phyloP scores from a whole-genome alignment of 1,140 invertebrate genomes.

The Meloidogyne chitwoodi region DNA sequence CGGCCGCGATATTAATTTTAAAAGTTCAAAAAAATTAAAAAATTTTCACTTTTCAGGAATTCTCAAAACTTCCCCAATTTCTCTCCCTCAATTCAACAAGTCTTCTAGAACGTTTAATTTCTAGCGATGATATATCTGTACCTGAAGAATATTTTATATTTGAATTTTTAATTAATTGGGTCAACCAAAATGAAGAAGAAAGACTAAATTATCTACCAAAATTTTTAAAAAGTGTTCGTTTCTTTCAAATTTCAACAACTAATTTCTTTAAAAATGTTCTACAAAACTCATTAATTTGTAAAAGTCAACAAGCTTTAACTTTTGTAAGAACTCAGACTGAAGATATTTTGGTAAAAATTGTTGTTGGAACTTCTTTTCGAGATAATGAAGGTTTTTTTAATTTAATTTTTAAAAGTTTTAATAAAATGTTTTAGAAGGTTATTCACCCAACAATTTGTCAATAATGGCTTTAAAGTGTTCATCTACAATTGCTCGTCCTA shows the following conservation, averaged over 20 bases:
- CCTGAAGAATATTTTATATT: conserved; percentile 17
- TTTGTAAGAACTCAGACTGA: conserved; percentile 11
- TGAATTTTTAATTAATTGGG: conserved; percentile 23
- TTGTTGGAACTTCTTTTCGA: conserved; percentile 1
- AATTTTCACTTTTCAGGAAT: conserved; percentile 13
- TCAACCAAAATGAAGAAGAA: conserved; percentile 2
- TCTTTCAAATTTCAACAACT: conserved; percentile 17
- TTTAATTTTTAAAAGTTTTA: not conserved
- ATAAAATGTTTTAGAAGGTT: not conserved
- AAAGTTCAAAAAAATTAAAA: too few species aligned
- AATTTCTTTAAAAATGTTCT: conserved; percentile 4
- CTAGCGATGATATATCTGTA: conserved; percentile 9
- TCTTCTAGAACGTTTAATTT: conserved; percentile 1
- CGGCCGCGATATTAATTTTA: too few species aligned
- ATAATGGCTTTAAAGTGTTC: not conserved
- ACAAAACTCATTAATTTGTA: not conserved
- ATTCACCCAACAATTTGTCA: not conserved
- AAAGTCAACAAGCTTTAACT: not conserved
- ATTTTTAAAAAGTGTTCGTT: conserved; percentile 11
- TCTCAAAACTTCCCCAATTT: conserved; percentile 3
- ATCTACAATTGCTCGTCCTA: not conserved
- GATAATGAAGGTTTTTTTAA: not conserved
- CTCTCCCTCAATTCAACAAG: not conserved
- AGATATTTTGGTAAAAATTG: not conserved
- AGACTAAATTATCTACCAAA: conserved; percentile 1